Evolutionary conservation across 2,797 vertebrate species (phyloP), one percentile per base, ranked within the genome.

Genomic region (Mus spretus): DNA sequence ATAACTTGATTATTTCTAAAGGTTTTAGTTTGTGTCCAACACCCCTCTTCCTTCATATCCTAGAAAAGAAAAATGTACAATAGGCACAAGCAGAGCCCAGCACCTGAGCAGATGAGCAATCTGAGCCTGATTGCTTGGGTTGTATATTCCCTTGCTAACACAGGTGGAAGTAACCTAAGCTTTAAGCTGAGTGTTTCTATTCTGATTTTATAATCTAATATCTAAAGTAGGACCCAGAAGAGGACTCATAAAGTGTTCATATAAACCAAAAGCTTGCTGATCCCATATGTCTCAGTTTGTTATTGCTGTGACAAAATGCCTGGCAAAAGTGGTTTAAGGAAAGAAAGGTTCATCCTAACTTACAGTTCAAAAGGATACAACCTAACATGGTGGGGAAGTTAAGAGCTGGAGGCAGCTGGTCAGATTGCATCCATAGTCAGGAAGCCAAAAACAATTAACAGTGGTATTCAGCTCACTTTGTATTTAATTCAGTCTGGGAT

Each of bases 171-270:
- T 24, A 24, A 37, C 47, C 7, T 67, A 17, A n/a, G 24, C 65
- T 84, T 44, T 3, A 1, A 94, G 20, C 75, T 90, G 70, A 50
- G 12, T 87, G 28, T 67, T 92, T 67, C 74, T 91, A 44, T 20
- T 57, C 70, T 72, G 83, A 94, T 15, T 70, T 53, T 81, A 44
- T 83, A 67, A 79, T 95, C 59, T 79, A 90, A 28, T 79, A 78
- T 59, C 34, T 74, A 63, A 83, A 89, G 37, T 8, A 40, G 80
- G 84, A 94, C 80, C 82, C n/a, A 67, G 63, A 90, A 37, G 28
- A 61, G 55, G 95, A 78, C 37, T 78, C 74, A 90, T 89, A 61
- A 93, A 87, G 4, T 78, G 37, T 19, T 90, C 34, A 47, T n/a
- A 3, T 85, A 96, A 37, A 61, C 44, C 53, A 50, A 80, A 3